phyloP scores from a whole-genome alignment of 2,888 invertebrate genomes.

The Ectemnius cavifrons region DNA sequence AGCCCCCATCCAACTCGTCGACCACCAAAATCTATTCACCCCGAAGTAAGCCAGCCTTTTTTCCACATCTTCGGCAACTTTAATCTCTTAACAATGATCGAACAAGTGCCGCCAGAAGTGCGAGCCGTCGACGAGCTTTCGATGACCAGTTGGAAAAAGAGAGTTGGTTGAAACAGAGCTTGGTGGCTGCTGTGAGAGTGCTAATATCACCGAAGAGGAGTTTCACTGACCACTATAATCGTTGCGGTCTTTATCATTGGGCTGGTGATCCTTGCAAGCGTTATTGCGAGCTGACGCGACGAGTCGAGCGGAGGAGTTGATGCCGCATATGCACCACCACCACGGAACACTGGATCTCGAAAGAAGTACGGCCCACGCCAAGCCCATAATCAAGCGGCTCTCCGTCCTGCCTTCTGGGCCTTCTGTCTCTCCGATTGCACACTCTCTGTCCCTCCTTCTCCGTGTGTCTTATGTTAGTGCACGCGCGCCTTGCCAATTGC shows the following conservation, averaged over 20 bases:
- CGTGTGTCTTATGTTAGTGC: neutral
- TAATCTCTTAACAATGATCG: neutral
- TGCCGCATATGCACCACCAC: neutral
- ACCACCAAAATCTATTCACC: too few relatives aligned
- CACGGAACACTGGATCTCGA: slow-evolving; percentile 18
- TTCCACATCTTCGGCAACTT: neutral
- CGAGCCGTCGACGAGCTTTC: neutral
- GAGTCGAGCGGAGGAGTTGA: slow-evolving; percentile 3
- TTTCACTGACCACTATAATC: too few relatives aligned
- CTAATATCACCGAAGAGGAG: too few relatives aligned
- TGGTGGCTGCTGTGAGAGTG: too few relatives aligned
- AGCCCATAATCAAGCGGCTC: slow-evolving; percentile 55
- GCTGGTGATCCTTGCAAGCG: slow-evolving; percentile 28
- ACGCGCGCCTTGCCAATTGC: slow-evolving; percentile 54
- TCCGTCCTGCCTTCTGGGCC: slow-evolving; percentile 39
- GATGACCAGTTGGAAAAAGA: neutral
- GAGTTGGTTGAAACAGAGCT: neutral
- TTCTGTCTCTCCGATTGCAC: too few relatives aligned
- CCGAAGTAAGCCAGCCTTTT: neutral
- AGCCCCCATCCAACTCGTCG: slow-evolving; percentile 22
- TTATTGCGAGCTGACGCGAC: slow-evolving; percentile 28
- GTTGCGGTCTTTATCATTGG: too few relatives aligned
- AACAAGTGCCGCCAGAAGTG: neutral
- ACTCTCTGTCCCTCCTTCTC: too few relatives aligned
- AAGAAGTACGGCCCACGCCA: slow-evolving; percentile 61